A percentile compares a stretch with the other conserved stretches of the same genome.
Evolutionary conservation across 2,113 vertebrate species (phyloP).

Genomic region (Sapayoa aenigma): DNA sequence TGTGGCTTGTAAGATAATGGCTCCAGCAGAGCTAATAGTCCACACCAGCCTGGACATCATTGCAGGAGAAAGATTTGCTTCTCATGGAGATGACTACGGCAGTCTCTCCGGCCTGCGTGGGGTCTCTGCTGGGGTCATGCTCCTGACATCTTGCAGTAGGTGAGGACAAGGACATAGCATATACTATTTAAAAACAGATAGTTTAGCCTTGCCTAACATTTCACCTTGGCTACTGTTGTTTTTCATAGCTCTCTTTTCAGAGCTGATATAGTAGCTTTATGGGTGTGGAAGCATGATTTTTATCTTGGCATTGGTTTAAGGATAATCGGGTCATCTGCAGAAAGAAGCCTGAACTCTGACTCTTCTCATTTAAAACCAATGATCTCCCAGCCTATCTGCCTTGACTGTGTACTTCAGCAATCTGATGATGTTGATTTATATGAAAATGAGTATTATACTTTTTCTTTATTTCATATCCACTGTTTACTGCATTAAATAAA

Average conservation of each 20-base stretch:
- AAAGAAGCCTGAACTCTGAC: background rate
- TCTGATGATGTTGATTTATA: background rate
- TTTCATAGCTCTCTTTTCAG: background rate
- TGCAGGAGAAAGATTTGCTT: background rate
- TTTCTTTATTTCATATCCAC: too few relatives aligned
- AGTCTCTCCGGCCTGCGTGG: background rate
- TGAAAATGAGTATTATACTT: background rate
- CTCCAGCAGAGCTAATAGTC: background rate
- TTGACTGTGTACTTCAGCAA: background rate
- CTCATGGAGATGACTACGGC: background rate
- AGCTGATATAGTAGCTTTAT: background rate
- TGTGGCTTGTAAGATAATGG: background rate
- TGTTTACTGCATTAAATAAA: background rate
- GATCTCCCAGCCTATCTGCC: background rate
- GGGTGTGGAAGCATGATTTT: background rate
- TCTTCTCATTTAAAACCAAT: background rate
- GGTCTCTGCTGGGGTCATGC: background rate
- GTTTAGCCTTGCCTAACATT: slow-evolving; percentile 20
- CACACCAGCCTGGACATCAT: background rate
- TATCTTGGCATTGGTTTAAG: background rate
- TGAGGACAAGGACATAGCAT: background rate
- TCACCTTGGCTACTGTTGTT: background rate
- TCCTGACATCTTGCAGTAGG: background rate
- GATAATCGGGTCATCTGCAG: background rate
- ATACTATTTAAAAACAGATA: background rate